These are phyloP conservation scores for Platyrinchus mystaceus DNA, from an alignment of 2,797 vertebrate species.

Conservation along the genomic window DNA sequence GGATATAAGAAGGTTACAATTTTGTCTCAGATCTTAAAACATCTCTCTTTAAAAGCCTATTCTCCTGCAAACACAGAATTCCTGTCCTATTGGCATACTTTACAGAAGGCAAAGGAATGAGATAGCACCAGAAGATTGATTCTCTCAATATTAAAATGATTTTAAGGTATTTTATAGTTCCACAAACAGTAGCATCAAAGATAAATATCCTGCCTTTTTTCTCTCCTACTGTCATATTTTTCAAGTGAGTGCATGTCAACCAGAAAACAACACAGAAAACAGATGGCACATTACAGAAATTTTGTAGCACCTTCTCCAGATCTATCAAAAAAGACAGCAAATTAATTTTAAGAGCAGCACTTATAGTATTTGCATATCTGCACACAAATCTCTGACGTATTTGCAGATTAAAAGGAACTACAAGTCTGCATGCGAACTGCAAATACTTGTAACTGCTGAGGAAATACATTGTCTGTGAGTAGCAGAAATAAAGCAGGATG, in stretches of 20 bases:
- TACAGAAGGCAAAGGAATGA: background rate
- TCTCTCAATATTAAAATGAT: background rate
- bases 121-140: background rate
- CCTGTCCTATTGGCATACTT: background rate
- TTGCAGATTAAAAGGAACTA: background rate
- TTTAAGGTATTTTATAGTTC: background rate
- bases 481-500: background rate
- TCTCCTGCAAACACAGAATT: background rate
- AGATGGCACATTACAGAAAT: background rate
- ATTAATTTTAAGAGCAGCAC: conserved; percentile 2
- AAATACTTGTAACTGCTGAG: background rate
- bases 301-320: conserved; percentile 1
- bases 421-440: background rate
- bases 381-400: background rate
- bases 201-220: background rate
- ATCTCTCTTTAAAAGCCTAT: background rate
- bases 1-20: background rate
- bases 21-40: background rate
- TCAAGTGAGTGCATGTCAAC: background rate
- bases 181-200: background rate
- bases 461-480: background rate
- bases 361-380: background rate
- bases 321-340: background rate
- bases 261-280: background rate
- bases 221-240: background rate